These are phyloP conservation scores for Neogobius melanostomus DNA, from an alignment of 2,113 vertebrate species.

Conservation along the genomic window DNA sequence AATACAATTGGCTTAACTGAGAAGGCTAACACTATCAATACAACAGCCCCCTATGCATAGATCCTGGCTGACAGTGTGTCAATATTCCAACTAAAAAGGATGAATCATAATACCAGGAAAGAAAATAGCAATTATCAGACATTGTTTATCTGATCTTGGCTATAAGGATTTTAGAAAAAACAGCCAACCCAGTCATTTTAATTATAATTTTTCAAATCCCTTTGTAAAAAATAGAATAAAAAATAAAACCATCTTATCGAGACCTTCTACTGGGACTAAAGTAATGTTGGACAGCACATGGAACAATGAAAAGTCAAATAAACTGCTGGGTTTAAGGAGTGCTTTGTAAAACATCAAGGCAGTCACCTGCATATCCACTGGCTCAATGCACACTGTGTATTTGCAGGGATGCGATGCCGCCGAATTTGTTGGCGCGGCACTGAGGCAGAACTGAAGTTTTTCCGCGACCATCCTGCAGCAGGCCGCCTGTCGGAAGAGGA, in stretches of 20 bases:
- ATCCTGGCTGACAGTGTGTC: constrained; percentile 13
- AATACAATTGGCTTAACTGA: constrained; percentile 55
- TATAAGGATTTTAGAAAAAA: not conserved
- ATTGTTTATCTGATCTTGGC: not conserved
- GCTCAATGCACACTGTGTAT: constrained; percentile 79
- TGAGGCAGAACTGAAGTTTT: constrained; percentile 79
- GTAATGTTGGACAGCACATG: constrained; percentile 29
- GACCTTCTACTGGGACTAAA: constrained; percentile 27
- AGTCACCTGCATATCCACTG: constrained; percentile 88
- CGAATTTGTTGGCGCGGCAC: constrained; percentile 22
- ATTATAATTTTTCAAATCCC: not conserved
- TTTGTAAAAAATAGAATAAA: constrained; percentile 32
- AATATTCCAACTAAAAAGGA: not conserved
- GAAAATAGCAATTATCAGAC: not conserved
- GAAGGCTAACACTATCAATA: constrained; percentile 17
- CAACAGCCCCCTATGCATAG: constrained; percentile 19
- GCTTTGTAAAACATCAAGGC: not conserved
- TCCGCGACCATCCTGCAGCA: constrained; percentile 83
- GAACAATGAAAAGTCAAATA: constrained; percentile 50
- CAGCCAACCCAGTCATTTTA: too few relatives aligned
- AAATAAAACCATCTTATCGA: constrained; percentile 25
- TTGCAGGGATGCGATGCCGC: constrained; percentile 46
- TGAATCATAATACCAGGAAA: too few relatives aligned
- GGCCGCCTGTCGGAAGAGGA: constrained; percentile 74
- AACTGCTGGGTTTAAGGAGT: not conserved